Evolutionary conservation across 2,888 invertebrate species (phyloP), one percentile per base, ranked within the genome.

Genomic region (Sinotaia quadrata): DNA sequence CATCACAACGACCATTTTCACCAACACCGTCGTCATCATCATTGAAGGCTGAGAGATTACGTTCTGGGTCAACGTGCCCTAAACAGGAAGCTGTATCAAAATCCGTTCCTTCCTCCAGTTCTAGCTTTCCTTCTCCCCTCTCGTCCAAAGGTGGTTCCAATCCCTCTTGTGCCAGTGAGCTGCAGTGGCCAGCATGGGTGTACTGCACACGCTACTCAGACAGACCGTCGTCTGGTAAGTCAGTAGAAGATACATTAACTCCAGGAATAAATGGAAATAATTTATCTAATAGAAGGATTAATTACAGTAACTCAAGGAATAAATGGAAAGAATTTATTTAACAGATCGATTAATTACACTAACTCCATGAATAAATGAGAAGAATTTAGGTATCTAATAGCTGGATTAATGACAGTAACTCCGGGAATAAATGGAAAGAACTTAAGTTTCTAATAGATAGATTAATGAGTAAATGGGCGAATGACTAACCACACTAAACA

Each of bases 141-240:
- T n/a, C n/a, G n/a, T n/a, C n/a, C n/a, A 7, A 18, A n/a, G 1
- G 47, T 47, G 47, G 7, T 7, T 47, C 47, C 21, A 18, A 47
- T 18, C 41, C 27, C 18, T 31, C 52, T 4, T 29, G 31, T 15
- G 24, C 34, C 4, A 57, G 36, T 62, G 44, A 54, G 21, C 52
- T 58, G n/a, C 27, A 27, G 4, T 60, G 65, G 94, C 97, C 97
- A 0, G 96, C 97, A 2, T 97, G 97, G 97, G 95, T 97, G 67
- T 97, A 95, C 89, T 97, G 97, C 90, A 97, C 97, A 3, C 91
- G 97, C 86, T 97, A 97, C 88, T 90, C 90, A 21, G 91, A 91
- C 81, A 78, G 91, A 68, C 91, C 91, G 2, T 89, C 89, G 34
- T 88, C 90, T 73, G 91, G 91, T 90, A 78, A 83, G 81, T 67